Conservation (phyloP, 2,888 invertebrate genomes). For the Idaea straminata region DNA sequence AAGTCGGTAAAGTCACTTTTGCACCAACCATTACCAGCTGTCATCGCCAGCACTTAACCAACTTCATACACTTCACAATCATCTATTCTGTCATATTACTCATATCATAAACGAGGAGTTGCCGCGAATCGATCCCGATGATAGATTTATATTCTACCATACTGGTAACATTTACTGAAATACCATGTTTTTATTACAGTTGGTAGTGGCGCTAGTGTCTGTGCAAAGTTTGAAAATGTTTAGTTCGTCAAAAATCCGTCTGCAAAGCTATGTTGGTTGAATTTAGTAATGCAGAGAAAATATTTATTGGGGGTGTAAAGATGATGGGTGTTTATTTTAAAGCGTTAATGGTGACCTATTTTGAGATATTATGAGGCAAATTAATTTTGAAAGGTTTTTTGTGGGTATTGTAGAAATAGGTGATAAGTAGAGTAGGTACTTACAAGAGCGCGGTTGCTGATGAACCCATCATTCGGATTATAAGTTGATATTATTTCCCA, state of each 20-base stretch:
- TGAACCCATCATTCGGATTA: too few species aligned
- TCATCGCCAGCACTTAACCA: constrained; percentile 59
- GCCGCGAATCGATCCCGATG: constrained; percentile 67
- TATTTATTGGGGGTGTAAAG: neutral
- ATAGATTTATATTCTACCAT: constrained; percentile 68
- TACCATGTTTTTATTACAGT: neutral
- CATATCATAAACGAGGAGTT: constrained; percentile 35
- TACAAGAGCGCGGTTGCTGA: too few species aligned
- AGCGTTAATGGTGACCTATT: constrained; percentile 21
- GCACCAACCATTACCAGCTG: constrained; percentile 48
- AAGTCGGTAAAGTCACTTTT: constrained; percentile 30
- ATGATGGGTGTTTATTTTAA: constrained; percentile 60
- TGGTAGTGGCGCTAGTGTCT: neutral
- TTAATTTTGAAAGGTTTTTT: neutral
- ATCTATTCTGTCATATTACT: constrained; percentile 28
- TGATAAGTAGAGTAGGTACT: too few species aligned
- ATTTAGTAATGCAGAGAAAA: neutral
- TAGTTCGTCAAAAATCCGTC: neutral
- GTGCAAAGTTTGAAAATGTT: neutral
- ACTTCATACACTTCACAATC: constrained; percentile 39
- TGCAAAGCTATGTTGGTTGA: neutral
- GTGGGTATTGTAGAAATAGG: neutral
- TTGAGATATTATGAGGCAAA: neutral
- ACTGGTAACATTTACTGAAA: constrained; percentile 67
- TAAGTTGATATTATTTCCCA: too few species aligned